These are phyloP conservation scores for Andinoacara biseriatus DNA, from an alignment of 2,113 vertebrate species.

Conservation along the genomic window DNA sequence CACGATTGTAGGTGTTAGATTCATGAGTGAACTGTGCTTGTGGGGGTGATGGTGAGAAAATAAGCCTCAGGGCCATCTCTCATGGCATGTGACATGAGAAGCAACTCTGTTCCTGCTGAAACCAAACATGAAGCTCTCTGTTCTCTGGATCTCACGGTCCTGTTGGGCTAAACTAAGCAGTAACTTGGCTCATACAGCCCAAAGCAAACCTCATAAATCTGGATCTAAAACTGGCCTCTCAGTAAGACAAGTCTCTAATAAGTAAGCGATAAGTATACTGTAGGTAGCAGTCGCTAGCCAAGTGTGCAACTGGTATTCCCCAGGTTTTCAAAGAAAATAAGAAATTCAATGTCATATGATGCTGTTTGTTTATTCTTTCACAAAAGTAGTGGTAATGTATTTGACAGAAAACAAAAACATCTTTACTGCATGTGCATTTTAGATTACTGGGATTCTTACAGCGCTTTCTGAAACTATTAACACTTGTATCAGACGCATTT, in stretches of 20 bases:
- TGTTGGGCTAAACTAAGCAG: constrained; percentile 29
- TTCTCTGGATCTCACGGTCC: constrained; percentile 7
- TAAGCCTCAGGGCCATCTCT: not conserved
- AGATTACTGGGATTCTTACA: not conserved
- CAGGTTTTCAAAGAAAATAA: not conserved
- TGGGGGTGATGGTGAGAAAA: not conserved
- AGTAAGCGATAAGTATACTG: constrained; percentile 22
- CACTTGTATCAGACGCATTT: not conserved
- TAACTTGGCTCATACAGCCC: constrained; percentile 16
- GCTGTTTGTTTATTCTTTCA: not conserved
- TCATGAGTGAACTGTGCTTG: not conserved
- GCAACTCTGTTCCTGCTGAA: not conserved
- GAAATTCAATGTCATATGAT: not conserved
- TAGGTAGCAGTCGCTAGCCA: not conserved
- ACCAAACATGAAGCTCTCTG: not conserved
- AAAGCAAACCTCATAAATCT: constrained; percentile 25
- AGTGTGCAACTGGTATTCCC: not conserved
- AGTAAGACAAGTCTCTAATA: constrained; percentile 19
- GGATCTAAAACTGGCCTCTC: constrained; percentile 7
- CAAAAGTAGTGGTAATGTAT: not conserved
- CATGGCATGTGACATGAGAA: not conserved
- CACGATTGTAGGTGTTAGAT: not conserved
- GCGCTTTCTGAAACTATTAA: not conserved
- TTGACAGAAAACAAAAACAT: not conserved
- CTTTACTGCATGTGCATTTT: not conserved